phyloP scores from a whole-genome alignment of 2,888 invertebrate species.

The Taphrorychus bicolor region DNA sequence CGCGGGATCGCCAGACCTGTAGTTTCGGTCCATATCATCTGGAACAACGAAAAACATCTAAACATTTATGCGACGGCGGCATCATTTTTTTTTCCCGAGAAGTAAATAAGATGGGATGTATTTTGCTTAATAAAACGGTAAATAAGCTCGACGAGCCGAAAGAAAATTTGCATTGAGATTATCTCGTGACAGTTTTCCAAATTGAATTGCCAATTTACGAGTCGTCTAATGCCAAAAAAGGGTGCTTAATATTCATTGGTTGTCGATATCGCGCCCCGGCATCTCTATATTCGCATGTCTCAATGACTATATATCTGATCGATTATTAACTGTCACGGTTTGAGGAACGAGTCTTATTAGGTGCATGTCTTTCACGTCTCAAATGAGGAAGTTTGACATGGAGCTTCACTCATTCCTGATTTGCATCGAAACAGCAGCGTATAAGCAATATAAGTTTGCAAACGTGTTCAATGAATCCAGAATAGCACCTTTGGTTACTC shows the following conservation, averaged over 20 bases:
- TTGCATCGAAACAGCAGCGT: too few species aligned
- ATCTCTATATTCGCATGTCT: slow-evolving; percentile 17
- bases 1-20: too few species aligned
- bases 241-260: slow-evolving; percentile 42
- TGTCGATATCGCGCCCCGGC: slow-evolving; percentile 33
- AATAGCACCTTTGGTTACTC: too few species aligned
- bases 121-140: slow-evolving; percentile 38
- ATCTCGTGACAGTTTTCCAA: slow-evolving; percentile 42
- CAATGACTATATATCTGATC: background rate
- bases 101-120: slow-evolving; percentile 3
- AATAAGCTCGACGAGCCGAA: slow-evolving; percentile 34
- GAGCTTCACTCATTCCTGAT: too few species aligned
- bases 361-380: too few species aligned
- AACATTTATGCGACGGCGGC: too few species aligned
- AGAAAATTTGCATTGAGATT: slow-evolving; percentile 44
- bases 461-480: too few species aligned
- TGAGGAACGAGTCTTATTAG: background rate
- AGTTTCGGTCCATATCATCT: slow-evolving; percentile 73
- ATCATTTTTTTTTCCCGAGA: background rate
- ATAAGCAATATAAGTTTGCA: too few species aligned
- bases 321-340: background rate
- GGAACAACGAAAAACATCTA: slow-evolving; percentile 37
- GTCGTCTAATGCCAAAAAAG: slow-evolving; percentile 39
- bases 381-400: too few species aligned
- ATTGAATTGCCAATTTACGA: slow-evolving; percentile 42